Base-by-base conservation (phyloP, 2,113 vertebrate genomes). In the Melospiza georgiana region DNA sequence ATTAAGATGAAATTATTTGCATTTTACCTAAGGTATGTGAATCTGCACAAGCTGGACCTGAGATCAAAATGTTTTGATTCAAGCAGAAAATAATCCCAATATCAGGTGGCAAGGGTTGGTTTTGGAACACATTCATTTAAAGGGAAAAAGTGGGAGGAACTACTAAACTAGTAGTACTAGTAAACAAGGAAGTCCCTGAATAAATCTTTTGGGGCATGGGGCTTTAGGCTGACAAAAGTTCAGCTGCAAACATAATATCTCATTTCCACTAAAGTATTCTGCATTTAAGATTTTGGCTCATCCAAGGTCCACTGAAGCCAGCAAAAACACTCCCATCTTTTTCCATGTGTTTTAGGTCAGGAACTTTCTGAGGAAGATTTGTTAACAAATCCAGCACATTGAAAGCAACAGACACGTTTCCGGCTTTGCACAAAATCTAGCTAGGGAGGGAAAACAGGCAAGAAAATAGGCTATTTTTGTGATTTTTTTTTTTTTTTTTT, bases 311-410 rank as follows among this genome's bases (percentile, higher is more conserved):
- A 65, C 27, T 39, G 37, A 92, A 96, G 95, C 94, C 94, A 96
- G 95, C 19, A 96, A 94, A 97, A 97, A 96, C 94, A 96, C 69
- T 87, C 74, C 87, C 46, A 76, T 58, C 77, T 72, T 94, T 95
- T 97, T 79, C 91, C 91, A 76, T 52, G 62, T 72, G 54, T 85
- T 95, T 92, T 43, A 87, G 93, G 89, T 94, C 91, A 93, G 95
- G 93, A 94, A 87, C 80, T 92, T 94, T 92, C 81, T 89, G 90
- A 82, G 92, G 90, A 94, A 93, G 84, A 20, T 31, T 35, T 86
- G 11, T 69, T 69, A 80, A 90, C 72, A 83, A 66, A 78, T 55
- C 80, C 48, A 90, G 52, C 61, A 48, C 52, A 78, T 39, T 0
- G 4, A 88, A 84, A 71, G 83, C 24, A 71, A 23, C 55, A 84